Conservation (phyloP, 2,113 vertebrate genomes). For the Alosa alosa region DNA sequence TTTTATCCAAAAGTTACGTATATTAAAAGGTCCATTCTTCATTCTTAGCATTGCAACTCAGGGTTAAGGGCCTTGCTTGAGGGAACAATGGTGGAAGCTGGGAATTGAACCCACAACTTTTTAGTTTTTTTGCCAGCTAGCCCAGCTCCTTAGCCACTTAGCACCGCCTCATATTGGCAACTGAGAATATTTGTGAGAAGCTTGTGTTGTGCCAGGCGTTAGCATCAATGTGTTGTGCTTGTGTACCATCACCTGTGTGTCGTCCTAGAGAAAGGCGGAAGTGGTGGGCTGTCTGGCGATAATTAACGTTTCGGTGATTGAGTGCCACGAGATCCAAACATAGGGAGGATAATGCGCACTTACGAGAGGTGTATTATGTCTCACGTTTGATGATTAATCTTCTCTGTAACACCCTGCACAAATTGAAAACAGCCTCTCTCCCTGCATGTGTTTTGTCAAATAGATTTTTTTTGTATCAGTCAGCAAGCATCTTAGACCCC, state of each 20-base stretch:
- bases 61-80: no score
- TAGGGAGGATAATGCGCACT: conserved; percentile 62
- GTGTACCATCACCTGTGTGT: conserved; percentile 26
- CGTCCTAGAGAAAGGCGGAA: conserved; percentile 31
- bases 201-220: not conserved
- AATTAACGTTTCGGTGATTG: conserved; percentile 68
- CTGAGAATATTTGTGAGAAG: not conserved
- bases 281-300: conserved; percentile 55
- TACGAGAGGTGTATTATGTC: conserved; percentile 50
- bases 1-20: no score
- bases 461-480: conserved; percentile 14
- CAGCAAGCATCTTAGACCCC: not conserved
- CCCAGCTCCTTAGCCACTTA: no score
- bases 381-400: conserved; percentile 63
- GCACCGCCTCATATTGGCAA: no score
- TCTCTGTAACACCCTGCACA: conserved; percentile 50
- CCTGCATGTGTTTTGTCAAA: conserved; percentile 52
- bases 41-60: no score
- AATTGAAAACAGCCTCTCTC: conserved; percentile 54
- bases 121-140: no score
- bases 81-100: no score
- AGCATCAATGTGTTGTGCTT: not conserved
- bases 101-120: no score
- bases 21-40: no score
- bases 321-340: conserved; percentile 45